phyloP scores from a whole-genome alignment of 2,888 invertebrate species.

The Drosophila imparisetae region DNA sequence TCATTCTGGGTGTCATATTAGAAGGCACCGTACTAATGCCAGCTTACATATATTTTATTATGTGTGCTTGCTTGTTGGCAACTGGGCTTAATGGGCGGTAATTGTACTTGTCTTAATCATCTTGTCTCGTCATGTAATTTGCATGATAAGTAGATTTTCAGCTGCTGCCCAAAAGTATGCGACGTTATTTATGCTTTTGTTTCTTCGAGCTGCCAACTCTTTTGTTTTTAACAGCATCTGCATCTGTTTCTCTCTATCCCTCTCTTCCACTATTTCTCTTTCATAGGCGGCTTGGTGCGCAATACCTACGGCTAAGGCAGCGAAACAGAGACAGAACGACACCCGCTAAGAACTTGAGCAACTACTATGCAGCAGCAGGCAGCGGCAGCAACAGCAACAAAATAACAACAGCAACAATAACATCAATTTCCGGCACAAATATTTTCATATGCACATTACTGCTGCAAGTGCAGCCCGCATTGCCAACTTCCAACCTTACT shows the following conservation, averaged over 20 bases:
- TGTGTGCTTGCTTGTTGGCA: constrained; percentile 15
- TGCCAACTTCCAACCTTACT: constrained; percentile 18
- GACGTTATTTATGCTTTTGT: constrained; percentile 2
- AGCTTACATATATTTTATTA: constrained; percentile 25
- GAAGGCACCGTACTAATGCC: background rate
- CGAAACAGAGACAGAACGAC: constrained; percentile 14
- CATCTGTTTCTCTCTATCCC: constrained; percentile 25
- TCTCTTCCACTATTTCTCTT: constrained; percentile 14
- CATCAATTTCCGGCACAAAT: constrained; percentile 32
- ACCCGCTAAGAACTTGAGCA: constrained; percentile 29
- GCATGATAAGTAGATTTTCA: constrained; percentile 14
- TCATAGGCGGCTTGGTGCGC: constrained; percentile 51
- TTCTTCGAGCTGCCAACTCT: constrained; percentile 54
- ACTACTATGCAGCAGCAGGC: constrained; percentile 51
- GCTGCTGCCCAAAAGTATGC: constrained; percentile 53
- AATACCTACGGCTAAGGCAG: constrained; percentile 56
- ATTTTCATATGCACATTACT: constrained; percentile 55
- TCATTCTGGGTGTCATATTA: constrained; percentile 55
- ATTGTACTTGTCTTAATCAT: constrained; percentile 51
- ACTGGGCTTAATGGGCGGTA: constrained; percentile 27
- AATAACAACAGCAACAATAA: constrained; percentile 15
- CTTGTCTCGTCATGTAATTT: constrained; percentile 40
- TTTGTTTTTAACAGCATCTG: constrained; percentile 15
- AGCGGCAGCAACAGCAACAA: constrained; percentile 25
- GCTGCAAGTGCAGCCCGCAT: constrained; percentile 37